Evolutionary conservation across 1,140 invertebrate species (phyloP), one percentile per base, ranked within the genome.

Genomic region (Drosophila rhopaloa): DNA sequence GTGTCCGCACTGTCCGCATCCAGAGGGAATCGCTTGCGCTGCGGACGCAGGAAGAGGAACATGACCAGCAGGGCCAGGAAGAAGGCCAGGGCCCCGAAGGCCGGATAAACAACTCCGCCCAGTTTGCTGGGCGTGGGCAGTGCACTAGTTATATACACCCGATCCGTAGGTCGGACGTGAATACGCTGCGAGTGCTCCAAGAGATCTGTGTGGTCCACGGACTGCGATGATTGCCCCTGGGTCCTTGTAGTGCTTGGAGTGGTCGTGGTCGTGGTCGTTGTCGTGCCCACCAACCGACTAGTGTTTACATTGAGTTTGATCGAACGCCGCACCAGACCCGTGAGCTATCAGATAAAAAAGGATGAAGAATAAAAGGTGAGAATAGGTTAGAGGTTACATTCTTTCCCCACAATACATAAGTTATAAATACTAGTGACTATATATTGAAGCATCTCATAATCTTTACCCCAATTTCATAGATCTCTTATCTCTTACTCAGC

Each of bases 241-340:
- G 6, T n/a, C 38, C 16, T 63, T 0, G 11, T 0, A 6, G 37
- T 38, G 41, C 16, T 60, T 0, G 37, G 1, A 14, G 44, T 32
- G 38, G 10, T n/a, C 1, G 19, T 43, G 19, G 19, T 58, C 9
- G 37, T 57, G 37, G 40, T 53, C 58, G 55, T 53, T 63, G 80
- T 76, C 47, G 71, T 41, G 67, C 43, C 48, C 55, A 86, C 62
- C 79, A 88, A 51, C 60, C 77, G 83, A 44, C 62, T 85, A 62
- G 84, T 92, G 50, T 92, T 86, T 74, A 92, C 90, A 56, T 76
- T 81, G 9, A 92, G 70, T 37, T 91, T 92, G 35, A 90, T 66
- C 6, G 91, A 92, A 32, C 91, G 89, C 4, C 86, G 82, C 91
- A 92, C 92, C 32, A 76, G 29, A 11, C 91, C 86, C 9, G 91